phyloP scores from a whole-genome alignment of 2,797 vertebrate species.

The Thalassophryne amazonica region DNA sequence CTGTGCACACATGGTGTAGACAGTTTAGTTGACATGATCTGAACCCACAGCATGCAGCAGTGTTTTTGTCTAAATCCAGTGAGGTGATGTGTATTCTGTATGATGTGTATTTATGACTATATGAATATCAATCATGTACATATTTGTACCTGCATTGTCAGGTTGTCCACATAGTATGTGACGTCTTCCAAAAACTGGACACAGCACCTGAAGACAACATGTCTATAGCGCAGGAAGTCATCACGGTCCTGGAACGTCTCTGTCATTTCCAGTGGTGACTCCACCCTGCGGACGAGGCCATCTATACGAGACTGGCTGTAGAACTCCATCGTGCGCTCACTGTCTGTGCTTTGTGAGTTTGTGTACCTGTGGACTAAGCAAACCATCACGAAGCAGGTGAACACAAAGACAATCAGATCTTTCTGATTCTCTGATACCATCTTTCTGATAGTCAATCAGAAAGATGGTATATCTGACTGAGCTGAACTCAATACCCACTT shows the following conservation, averaged over 20 bases:
- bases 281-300: slow-evolving; percentile 71
- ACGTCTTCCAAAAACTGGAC: not conserved
- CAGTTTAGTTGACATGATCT: not conserved
- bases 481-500: too few relatives aligned
- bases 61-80: too few relatives aligned
- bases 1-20: not conserved
- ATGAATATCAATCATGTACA: too few relatives aligned
- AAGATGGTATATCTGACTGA: too few relatives aligned
- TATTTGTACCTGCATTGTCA: slow-evolving; percentile 28
- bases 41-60: too few relatives aligned
- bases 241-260: slow-evolving; percentile 78
- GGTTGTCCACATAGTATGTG: not conserved
- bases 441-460: too few relatives aligned
- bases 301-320: slow-evolving; percentile 68
- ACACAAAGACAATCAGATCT: not conserved
- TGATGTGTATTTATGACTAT: too few relatives aligned
- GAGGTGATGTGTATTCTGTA: too few relatives aligned
- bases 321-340: slow-evolving; percentile 79
- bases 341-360: slow-evolving; percentile 48
- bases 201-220: slow-evolving; percentile 51
- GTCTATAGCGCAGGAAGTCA: slow-evolving; percentile 81
- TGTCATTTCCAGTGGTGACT: slow-evolving; percentile 64
- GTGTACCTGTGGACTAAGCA: slow-evolving; percentile 77
- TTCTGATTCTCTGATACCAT: too few relatives aligned
- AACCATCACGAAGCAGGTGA: too few relatives aligned